Percentiles rank a stretch among this genome's conserved stretches.
Evolutionary conservation across 2,113 vertebrate genomes (phyloP).

Genomic region (Hymenochirus boettgeri): DNA sequence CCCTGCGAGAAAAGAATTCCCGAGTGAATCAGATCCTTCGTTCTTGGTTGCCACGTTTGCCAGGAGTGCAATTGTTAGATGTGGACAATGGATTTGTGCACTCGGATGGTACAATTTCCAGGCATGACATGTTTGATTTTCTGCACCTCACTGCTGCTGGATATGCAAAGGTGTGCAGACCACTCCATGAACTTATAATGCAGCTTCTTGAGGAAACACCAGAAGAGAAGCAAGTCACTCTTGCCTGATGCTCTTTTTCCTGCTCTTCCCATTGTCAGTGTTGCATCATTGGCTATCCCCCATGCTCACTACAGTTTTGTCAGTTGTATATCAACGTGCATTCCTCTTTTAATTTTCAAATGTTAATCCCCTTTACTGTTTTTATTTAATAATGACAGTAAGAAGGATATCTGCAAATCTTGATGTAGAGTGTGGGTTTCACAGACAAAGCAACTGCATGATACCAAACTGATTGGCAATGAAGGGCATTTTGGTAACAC

Average conservation of each 20-base stretch:
- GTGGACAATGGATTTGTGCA: conserved; percentile 81
- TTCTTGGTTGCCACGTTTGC: conserved; percentile 73
- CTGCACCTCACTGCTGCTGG: conserved; percentile 89
- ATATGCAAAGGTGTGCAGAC: conserved; percentile 80
- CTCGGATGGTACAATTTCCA: conserved; percentile 86
- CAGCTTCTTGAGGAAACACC: conserved; percentile 95
- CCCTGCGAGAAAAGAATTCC: conserved; percentile 87
- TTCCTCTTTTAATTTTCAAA: conserved; percentile 2
- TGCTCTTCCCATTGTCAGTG: conserved; percentile 31
- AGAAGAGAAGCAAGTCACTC: conserved; percentile 83
- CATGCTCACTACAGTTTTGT: conserved; percentile 45
- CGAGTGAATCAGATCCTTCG: conserved; percentile 81
- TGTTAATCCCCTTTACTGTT: background rate
- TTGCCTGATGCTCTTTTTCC: conserved; percentile 69
- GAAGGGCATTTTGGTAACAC: background rate
- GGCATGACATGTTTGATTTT: conserved; percentile 95
- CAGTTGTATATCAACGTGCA: conserved; percentile 52
- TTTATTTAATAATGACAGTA: conserved; percentile 5
- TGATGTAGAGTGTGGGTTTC: conserved; percentile 10
- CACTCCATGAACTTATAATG: conserved; percentile 93
- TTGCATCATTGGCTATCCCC: conserved; percentile 41
- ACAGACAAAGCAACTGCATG: background rate
- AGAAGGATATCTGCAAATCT: background rate
- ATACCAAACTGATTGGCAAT: background rate
- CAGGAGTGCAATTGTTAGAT: conserved; percentile 82